phyloP scores from a whole-genome alignment of 2,797 vertebrate species.

The Peromyscus nudipes region DNA sequence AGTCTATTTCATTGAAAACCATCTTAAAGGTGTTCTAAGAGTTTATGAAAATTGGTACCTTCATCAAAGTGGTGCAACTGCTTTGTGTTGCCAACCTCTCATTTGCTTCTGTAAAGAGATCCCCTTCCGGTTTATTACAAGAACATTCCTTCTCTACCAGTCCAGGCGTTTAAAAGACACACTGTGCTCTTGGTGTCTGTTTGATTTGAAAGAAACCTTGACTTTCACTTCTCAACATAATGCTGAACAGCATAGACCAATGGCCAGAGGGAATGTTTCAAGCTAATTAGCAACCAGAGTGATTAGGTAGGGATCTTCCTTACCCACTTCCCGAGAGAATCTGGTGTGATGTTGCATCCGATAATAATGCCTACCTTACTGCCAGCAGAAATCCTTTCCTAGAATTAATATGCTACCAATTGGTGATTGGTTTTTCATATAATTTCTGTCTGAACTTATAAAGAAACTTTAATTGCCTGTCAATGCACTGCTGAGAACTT shows the following conservation, averaged over 20 bases:
- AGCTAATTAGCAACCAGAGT: neutral
- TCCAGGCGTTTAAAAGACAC: neutral
- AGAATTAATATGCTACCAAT: neutral
- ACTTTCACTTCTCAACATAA: constrained; percentile 13
- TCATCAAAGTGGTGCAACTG: neutral
- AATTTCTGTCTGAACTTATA: constrained; percentile 19
- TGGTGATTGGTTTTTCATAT: constrained; percentile 46
- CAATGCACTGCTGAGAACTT: neutral
- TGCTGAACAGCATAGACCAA: neutral
- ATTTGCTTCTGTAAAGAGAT: neutral
- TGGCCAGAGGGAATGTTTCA: neutral
- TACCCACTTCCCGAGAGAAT: neutral
- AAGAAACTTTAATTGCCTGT: constrained; percentile 1
- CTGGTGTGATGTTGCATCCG: neutral
- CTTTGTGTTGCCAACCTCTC: neutral
- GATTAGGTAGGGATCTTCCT: neutral
- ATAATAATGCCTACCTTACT: neutral
- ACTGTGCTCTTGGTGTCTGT: neutral
- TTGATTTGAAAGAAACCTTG: constrained; percentile 14
- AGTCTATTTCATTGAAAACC: neutral
- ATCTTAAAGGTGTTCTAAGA: neutral
- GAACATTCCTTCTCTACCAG: neutral
- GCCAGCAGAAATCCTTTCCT: neutral
- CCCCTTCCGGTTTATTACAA: neutral
- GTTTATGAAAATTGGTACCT: neutral